A percentile compares a stretch with the other conserved stretches of the same genome.
These are phyloP conservation scores for rat (Rattus norvegicus) DNA, from an alignment of 2,113 vertebrate species.

Conservation along the genomic window DNA sequence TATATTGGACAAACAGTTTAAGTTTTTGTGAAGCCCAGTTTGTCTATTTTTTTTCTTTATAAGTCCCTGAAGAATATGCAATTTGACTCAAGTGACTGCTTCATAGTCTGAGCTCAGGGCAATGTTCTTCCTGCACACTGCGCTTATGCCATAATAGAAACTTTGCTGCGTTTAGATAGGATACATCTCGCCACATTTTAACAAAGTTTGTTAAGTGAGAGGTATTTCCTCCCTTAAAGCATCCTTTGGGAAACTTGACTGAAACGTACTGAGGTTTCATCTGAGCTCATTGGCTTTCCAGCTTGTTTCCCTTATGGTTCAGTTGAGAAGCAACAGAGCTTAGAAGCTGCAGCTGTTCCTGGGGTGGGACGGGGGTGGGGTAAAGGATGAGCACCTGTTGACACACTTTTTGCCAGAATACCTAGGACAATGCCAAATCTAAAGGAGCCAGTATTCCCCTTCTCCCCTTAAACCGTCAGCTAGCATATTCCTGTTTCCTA, in stretches of 20 bases:
- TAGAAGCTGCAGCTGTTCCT: not conserved
- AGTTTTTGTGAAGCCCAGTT: not conserved
- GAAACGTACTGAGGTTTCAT: not conserved
- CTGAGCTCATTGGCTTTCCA: not conserved
- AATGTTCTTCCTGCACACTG: not conserved
- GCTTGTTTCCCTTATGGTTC: not conserved
- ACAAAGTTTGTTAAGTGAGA: not conserved
- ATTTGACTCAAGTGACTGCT: slow-evolving; percentile 16
- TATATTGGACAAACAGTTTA: not conserved
- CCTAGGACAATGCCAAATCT: not conserved
- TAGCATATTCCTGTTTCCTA: not conserved
- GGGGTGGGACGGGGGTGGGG: no score
- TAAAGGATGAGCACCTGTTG: not conserved
- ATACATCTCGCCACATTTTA: not conserved
- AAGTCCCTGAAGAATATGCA: not conserved
- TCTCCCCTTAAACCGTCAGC: not conserved
- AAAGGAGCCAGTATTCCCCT: not conserved
- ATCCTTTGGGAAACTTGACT: not conserved
- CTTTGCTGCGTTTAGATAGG: not conserved
- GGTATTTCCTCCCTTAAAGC: not conserved
- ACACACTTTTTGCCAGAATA: not conserved
- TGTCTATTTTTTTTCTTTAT: slow-evolving; percentile 18
- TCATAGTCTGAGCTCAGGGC: not conserved
- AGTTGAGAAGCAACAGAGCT: slow-evolving; percentile 15
- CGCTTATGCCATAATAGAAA: slow-evolving; percentile 8